These are phyloP conservation scores for Acanthurus lineatus DNA, from an alignment of 2,797 vertebrate species.

Conservation along the genomic window DNA sequence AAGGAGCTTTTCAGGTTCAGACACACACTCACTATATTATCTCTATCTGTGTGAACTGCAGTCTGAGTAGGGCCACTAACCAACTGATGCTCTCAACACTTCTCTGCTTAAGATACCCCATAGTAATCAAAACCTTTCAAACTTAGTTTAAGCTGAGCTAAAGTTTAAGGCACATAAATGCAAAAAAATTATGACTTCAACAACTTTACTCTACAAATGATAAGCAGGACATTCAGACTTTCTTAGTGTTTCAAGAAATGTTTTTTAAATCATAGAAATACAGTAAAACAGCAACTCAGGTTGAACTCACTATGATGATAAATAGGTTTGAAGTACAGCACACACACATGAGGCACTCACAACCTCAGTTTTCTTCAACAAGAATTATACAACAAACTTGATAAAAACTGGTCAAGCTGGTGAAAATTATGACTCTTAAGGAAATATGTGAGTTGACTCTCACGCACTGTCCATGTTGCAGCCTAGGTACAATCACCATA, in stretches of 20 bases:
- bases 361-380: too few relatives aligned
- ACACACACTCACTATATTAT: slow-evolving; percentile 69
- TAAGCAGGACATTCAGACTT: not conserved
- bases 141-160: not conserved
- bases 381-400: too few relatives aligned
- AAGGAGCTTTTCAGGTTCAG: slow-evolving; percentile 79
- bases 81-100: slow-evolving; percentile 30
- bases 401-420: too few relatives aligned
- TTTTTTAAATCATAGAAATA: not conserved
- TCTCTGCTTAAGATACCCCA: slow-evolving; percentile 28
- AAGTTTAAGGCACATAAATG: slow-evolving; percentile 1
- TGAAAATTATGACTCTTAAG: too few relatives aligned
- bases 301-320: too few relatives aligned
- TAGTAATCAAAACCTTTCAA: slow-evolving; percentile 3
- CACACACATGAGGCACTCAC: too few relatives aligned
- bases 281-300: not conserved
- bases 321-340: too few relatives aligned
- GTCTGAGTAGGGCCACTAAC: slow-evolving; percentile 46
- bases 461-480: too few relatives aligned
- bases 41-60: slow-evolving; percentile 67
- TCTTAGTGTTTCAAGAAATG: not conserved
- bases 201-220: not conserved
- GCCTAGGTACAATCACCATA: not conserved
- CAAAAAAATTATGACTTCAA: not conserved
- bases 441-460: not conserved